Percentiles rank a stretch among this genome's conserved stretches.
Conservation (phyloP, 2,797 vertebrate genomes). For the Coranthus polyacanthus region DNA sequence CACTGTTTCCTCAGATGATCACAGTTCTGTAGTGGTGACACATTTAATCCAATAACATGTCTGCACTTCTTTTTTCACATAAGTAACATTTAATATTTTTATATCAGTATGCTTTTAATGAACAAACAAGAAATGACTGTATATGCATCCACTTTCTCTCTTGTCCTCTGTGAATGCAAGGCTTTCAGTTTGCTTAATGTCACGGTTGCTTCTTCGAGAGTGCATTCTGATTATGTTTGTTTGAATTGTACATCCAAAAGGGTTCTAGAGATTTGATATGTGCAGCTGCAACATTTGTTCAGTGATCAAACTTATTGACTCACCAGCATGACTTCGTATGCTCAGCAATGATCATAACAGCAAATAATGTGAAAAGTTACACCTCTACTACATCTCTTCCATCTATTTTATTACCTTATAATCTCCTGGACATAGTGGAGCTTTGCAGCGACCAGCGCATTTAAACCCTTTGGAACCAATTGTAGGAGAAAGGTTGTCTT, state of each 20-base stretch:
- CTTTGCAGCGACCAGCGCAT: conserved; percentile 78
- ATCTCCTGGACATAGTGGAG: conserved; percentile 84
- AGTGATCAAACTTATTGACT: conserved; percentile 40
- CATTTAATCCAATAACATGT: conserved; percentile 16
- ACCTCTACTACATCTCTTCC: conserved; percentile 70
- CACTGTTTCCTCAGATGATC: too few relatives aligned
- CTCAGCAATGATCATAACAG: conserved; percentile 62
- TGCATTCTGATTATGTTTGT: background rate
- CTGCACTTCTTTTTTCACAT: background rate
- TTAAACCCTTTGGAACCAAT: conserved; percentile 91
- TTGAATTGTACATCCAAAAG: background rate
- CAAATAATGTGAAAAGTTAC: conserved; percentile 74
- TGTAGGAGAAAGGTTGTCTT: conserved; percentile 88
- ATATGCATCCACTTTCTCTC: background rate
- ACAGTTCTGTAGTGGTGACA: background rate
- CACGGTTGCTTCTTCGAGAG: background rate
- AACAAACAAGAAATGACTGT: background rate
- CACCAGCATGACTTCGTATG: conserved; percentile 18
- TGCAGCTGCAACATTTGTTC: background rate
- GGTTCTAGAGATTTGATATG: conserved; percentile 2
- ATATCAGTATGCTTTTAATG: too few relatives aligned
- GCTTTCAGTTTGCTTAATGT: background rate
- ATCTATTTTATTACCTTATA: conserved; percentile 86
- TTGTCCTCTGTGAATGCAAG: background rate
- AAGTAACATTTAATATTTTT: conserved; percentile 14